Conservation (phyloP, 2,888 invertebrate genomes). For the Drosophila paranaensis region DNA sequence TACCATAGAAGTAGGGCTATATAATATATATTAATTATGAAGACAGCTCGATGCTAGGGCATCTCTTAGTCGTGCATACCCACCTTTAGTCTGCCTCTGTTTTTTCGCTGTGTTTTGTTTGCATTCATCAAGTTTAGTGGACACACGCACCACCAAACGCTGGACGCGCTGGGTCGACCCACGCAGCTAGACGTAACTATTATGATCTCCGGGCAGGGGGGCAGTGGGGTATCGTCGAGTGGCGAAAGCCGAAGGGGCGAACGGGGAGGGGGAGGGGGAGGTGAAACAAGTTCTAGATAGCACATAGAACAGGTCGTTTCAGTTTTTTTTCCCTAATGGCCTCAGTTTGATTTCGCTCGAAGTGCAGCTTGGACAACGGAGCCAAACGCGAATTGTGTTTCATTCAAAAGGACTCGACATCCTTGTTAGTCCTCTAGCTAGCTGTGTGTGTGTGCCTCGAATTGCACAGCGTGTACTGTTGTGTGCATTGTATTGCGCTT, state of each 20-base stretch:
- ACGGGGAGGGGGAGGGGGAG: not conserved
- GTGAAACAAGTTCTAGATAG: slow-evolving; percentile 43
- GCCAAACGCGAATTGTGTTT: slow-evolving; percentile 27
- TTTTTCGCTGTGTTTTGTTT: not conserved
- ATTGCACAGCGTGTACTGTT: slow-evolving; percentile 13
- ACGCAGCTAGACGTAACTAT: slow-evolving; percentile 34
- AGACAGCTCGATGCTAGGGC: not conserved
- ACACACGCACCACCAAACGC: slow-evolving; percentile 29
- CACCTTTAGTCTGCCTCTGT: no score
- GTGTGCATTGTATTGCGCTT: slow-evolving; percentile 8
- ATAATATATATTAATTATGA: no score
- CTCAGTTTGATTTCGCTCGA: slow-evolving; percentile 52
- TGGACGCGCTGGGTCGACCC: slow-evolving; percentile 31
- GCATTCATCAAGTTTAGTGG: slow-evolving; percentile 20
- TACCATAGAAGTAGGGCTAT: no score
- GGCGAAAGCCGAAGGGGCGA: not conserved
- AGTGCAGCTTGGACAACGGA: slow-evolving; percentile 52
- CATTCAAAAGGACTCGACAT: slow-evolving; percentile 26
- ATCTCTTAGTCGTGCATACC: not conserved
- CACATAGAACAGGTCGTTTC: slow-evolving; percentile 43
- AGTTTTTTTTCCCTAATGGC: slow-evolving; percentile 13
- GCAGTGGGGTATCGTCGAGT: not conserved
- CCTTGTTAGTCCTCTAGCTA: slow-evolving; percentile 1
- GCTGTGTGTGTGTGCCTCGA: slow-evolving; percentile 5
- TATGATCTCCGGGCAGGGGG: slow-evolving; percentile 33